These are phyloP conservation scores for Platichthys stellatus DNA, from an alignment of 2,113 vertebrate genomes.

Conservation along the genomic window DNA sequence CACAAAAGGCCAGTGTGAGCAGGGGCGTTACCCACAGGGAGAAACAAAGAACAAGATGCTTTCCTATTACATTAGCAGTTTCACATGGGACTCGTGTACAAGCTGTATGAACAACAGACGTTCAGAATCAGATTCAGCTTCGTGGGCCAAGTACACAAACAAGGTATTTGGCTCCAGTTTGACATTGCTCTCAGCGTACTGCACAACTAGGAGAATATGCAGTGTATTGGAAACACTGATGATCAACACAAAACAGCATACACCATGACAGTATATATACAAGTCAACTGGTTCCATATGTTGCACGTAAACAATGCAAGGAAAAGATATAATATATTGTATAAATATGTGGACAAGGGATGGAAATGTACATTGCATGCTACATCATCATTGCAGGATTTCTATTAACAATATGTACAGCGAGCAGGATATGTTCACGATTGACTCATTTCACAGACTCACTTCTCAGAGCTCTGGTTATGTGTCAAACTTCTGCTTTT, in stretches of 20 bases:
- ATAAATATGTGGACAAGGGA: no score
- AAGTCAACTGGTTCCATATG: no score
- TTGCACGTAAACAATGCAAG: no score
- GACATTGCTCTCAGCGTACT: not conserved
- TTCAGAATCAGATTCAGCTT: not conserved
- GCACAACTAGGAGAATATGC: not conserved
- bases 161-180: not conserved
- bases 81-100: not conserved
- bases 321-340: not conserved
- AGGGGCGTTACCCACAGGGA: slow-evolving; percentile 13
- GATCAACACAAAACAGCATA: no score
- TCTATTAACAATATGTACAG: no score
- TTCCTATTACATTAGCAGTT: slow-evolving; percentile 12
- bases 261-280: no score
- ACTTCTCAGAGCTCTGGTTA: not conserved
- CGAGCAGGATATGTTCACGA: not conserved
- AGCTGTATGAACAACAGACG: slow-evolving; percentile 12
- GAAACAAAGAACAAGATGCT: slow-evolving; percentile 12
- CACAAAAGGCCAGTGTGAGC: slow-evolving; percentile 8
- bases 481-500: slow-evolving; percentile 5
- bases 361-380: no score
- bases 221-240: no score
- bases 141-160: not conserved
- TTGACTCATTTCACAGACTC: slow-evolving; percentile 43
- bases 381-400: no score